A percentile compares a stretch with the other conserved stretches of the same genome.
Conservation (phyloP, 2,888 invertebrate species). For the Ichneumoninae sp. region DNA sequence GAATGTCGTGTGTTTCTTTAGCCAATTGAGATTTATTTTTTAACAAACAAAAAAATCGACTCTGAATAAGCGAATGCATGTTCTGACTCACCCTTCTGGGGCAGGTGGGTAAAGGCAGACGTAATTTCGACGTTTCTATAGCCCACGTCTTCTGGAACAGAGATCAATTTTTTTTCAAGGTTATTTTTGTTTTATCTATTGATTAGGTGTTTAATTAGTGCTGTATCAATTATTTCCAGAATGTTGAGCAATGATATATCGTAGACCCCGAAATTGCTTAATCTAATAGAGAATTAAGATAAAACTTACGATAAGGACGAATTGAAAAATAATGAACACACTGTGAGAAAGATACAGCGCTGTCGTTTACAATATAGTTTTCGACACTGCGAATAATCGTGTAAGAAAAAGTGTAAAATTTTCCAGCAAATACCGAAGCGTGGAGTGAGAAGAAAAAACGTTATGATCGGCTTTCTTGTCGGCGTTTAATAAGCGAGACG, state of each 20-base stretch:
- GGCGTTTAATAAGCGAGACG: not conserved
- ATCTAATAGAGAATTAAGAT: not conserved
- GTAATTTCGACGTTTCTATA: constrained; percentile 85
- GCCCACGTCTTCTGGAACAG: constrained; percentile 85
- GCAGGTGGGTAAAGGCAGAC: constrained; percentile 84
- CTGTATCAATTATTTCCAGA: constrained; percentile 1
- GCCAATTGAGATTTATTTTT: not conserved
- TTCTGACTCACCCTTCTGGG: constrained; percentile 82
- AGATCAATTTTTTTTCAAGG: constrained; percentile 51
- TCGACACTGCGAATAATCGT: no score
- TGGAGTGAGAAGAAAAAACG: not conserved
- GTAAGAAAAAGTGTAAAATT: not conserved
- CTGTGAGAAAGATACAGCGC: not conserved
- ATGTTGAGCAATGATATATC: constrained; percentile 14
- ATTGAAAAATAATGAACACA: not conserved
- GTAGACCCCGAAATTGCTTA: not conserved
- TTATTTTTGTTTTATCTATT: constrained; percentile 16
- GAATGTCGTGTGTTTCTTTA: constrained; percentile 33
- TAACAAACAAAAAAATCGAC: not conserved
- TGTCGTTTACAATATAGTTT: not conserved
- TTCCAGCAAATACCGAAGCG: not conserved
- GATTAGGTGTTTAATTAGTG: not conserved
- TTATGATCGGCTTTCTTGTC: not conserved
- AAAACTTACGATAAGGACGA: not conserved
- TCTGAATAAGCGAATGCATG: not conserved